Evolutionary conservation across 2,888 invertebrate genomes (phyloP).

Genomic region (Rhingia rostrata): DNA sequence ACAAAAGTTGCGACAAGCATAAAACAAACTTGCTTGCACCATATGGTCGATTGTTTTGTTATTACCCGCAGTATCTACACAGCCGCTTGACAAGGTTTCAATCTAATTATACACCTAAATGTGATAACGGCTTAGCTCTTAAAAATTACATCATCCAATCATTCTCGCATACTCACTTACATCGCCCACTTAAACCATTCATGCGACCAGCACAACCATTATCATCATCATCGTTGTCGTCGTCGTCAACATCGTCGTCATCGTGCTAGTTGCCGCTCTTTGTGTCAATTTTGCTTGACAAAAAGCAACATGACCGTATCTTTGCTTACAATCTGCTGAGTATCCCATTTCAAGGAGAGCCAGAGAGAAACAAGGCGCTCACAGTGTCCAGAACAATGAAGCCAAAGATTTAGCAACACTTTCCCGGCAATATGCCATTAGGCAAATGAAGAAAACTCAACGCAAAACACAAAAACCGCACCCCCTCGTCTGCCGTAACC

Average conservation of each 20-base stretch:
- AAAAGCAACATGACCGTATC: slow-evolving; percentile 45
- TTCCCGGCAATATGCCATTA: slow-evolving; percentile 62
- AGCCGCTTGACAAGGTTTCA: slow-evolving; percentile 49
- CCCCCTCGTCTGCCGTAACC: neutral
- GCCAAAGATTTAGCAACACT: slow-evolving; percentile 66
- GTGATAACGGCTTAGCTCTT: slow-evolving; percentile 51
- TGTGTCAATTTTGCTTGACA: slow-evolving; percentile 36
- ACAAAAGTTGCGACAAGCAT: slow-evolving; percentile 1
- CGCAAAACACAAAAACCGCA: slow-evolving; percentile 20
- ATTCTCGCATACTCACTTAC: slow-evolving; percentile 29
- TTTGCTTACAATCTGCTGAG: slow-evolving; percentile 67
- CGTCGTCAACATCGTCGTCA: slow-evolving; percentile 20
- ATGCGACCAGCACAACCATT: slow-evolving; percentile 45
- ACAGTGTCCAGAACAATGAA: slow-evolving; percentile 68
- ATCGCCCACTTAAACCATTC: slow-evolving; percentile 62
- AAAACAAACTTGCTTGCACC: neutral
- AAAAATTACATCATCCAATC: slow-evolving; percentile 47
- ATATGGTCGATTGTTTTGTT: neutral
- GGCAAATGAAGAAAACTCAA: slow-evolving; percentile 56
- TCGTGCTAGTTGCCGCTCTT: slow-evolving; percentile 56
- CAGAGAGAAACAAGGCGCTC: slow-evolving; percentile 13
- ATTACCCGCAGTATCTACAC: slow-evolving; percentile 11
- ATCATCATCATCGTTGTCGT: slow-evolving; percentile 29
- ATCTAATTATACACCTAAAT: slow-evolving; percentile 47
- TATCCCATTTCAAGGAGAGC: slow-evolving; percentile 60